These are phyloP conservation scores for Meteorus sp. DNA, from an alignment of 1,140 invertebrate species.

Conservation along the genomic window DNA sequence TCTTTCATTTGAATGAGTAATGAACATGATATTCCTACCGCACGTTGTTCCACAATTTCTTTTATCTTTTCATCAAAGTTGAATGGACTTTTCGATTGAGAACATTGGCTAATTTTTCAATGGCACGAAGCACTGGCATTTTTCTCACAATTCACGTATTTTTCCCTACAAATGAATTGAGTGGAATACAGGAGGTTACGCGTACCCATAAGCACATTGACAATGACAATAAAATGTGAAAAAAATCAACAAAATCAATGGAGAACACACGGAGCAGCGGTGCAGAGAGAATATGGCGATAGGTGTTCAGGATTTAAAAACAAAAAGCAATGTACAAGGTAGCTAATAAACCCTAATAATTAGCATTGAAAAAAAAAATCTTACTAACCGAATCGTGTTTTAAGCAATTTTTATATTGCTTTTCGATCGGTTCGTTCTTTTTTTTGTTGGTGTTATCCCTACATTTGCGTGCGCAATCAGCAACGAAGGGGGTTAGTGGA, in stretches of 20 bases:
- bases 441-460: not conserved
- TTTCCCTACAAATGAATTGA: too few relatives aligned
- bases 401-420: constrained; percentile 6
- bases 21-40: constrained; percentile 10
- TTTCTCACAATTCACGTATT: not conserved
- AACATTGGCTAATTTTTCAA: too few relatives aligned
- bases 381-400: constrained; percentile 45
- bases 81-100: too few relatives aligned
- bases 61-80: too few relatives aligned
- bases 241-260: not conserved
- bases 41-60: constrained; percentile 13
- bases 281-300: constrained; percentile 8
- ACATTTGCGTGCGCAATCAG: constrained; percentile 38
- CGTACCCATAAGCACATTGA: constrained; percentile 18
- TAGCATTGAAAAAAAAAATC: constrained; percentile 25
- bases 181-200: constrained; percentile 15
- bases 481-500: constrained; percentile 57
- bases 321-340: not conserved
- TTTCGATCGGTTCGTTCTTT: constrained; percentile 6
- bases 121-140: not conserved
- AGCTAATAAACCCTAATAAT: not conserved
- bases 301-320: constrained; percentile 9
- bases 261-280: constrained; percentile 7
- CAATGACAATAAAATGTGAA: not conserved
- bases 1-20: constrained; percentile 8